Conservation (phyloP, 2,888 invertebrate genomes). For the Acholoe squamosa region DNA sequence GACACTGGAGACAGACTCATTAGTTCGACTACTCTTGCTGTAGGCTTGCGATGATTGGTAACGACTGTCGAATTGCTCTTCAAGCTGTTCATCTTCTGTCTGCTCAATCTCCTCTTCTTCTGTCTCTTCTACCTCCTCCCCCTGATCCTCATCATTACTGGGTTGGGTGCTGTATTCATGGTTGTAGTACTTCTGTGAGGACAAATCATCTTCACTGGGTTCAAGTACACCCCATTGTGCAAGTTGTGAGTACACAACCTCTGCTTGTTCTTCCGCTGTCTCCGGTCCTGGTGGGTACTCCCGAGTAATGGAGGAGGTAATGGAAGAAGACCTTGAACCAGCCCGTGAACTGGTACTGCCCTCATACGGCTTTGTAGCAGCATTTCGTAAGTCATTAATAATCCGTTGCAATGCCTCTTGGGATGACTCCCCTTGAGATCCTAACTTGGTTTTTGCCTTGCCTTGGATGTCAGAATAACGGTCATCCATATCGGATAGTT, state of each 20-base stretch:
- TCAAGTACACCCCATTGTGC: constrained; percentile 62
- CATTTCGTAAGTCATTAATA: constrained; percentile 63
- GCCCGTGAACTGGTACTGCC: constrained; percentile 51
- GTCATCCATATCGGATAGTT: background rate
- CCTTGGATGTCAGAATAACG: background rate
- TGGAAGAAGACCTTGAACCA: constrained; percentile 26
- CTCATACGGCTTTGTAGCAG: constrained; percentile 59
- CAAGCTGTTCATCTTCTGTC: background rate
- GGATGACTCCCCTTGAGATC: constrained; percentile 32
- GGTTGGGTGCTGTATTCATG: background rate
- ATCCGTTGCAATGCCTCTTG: constrained; percentile 64
- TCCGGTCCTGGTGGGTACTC: background rate
- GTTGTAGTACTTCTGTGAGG: constrained; percentile 23
- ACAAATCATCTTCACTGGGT: constrained; percentile 55
- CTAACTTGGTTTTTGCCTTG: background rate
- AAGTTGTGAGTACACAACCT: constrained; percentile 44
- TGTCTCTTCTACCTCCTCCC: constrained; percentile 20
- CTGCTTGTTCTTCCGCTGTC: constrained; percentile 22
- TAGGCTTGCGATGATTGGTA: constrained; percentile 29
- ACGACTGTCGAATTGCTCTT: background rate
- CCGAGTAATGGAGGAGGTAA: constrained; percentile 1
- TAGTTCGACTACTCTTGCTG: constrained; percentile 37
- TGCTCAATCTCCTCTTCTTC: background rate
- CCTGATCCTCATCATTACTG: constrained; percentile 30
- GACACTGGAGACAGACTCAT: constrained; percentile 34